Evolutionary conservation across 1,140 invertebrate species (phyloP).

Genomic region (Brachionus angularis): DNA sequence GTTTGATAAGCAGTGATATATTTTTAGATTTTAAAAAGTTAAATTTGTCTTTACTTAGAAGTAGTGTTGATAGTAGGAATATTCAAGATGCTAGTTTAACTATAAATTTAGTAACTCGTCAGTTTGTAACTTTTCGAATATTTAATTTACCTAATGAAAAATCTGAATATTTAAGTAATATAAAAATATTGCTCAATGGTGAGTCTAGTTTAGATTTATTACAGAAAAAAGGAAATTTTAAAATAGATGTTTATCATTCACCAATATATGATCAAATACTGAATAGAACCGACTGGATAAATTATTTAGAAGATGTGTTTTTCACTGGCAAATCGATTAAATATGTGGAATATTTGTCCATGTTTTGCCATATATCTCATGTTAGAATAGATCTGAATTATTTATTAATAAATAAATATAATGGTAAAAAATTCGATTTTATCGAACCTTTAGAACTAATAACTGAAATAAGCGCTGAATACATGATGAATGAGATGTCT

Average conservation of each 20-base stretch:
- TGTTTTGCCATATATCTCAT: conserved; percentile 15
- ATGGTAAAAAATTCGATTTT: not conserved
- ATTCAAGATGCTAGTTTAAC: not conserved
- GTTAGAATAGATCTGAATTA: conserved; percentile 7
- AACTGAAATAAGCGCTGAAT: not conserved
- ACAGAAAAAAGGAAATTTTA: conserved; percentile 12
- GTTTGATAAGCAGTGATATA: conserved; percentile 2
- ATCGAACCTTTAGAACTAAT: conserved; percentile 17
- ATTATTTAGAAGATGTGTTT: not conserved
- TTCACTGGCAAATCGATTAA: not conserved
- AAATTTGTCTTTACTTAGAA: not conserved
- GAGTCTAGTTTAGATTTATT: conserved; percentile 8
- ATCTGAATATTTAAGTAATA: not conserved
- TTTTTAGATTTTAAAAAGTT: conserved; percentile 12
- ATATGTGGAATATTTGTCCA: conserved; percentile 21
- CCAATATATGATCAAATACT: not conserved
- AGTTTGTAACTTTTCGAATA: conserved; percentile 31
- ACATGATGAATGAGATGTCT: not conserved
- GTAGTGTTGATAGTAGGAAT: too few relatives aligned
- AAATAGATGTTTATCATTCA: conserved; percentile 8
- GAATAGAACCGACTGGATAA: not conserved
- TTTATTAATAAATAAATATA: not conserved
- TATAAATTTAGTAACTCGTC: not conserved
- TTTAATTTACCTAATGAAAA: conserved; percentile 2
- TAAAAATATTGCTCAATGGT: conserved; percentile 17